Evolutionary conservation across 2,797 vertebrate genomes (phyloP), one percentile per base, ranked within the genome.

Genomic region (Cirrhinus mrigala): DNA sequence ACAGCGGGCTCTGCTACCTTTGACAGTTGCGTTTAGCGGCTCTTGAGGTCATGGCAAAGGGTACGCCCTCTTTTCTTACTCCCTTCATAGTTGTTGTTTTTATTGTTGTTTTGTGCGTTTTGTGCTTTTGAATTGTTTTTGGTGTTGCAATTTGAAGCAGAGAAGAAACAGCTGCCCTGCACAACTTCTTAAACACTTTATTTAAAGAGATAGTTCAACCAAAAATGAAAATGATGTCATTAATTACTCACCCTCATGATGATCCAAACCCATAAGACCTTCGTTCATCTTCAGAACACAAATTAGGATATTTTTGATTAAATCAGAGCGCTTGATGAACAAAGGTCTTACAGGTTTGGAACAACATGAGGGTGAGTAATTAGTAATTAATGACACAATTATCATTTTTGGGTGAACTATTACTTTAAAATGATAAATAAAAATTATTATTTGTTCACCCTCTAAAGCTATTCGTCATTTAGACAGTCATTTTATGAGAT

Each of bases 11-110:
- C 89, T 91, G 94, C 52, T 92, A 90, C 89, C 90, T 90, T 91
- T 94, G 94, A 95, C 93, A 94, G 94, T 91, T 91, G 91, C n/a
- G 90, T 94, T 93, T 93, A 92, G 91, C 87, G 91, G 92, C 93
- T 93, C 94, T 94, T 92, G 94, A 94, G 94, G 94, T 94, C 94
- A 94, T 92, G 90, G 92, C 91, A 91, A 90, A 91, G 92, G 93
- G 91, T 92, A 89, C 87, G 90, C 92, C 90, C 89, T 93, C 91
- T 92, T 93, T 87, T 85, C 56, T 82, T 71, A 44, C 37, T 79
- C 71, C 89, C 84, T 74, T 56, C 58, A 40, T 73, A 29, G 78
- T 85, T 56, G 84, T 90, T 89, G 73, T 88, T 78, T 33, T 75
- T 87, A 40, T 62, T 44, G 33, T 44, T 56, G 12, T 46, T 46